Percentiles rank a stretch among this genome's conserved stretches.
phyloP scores from a whole-genome alignment of 2,797 vertebrate genomes.

The Falco concolor region DNA sequence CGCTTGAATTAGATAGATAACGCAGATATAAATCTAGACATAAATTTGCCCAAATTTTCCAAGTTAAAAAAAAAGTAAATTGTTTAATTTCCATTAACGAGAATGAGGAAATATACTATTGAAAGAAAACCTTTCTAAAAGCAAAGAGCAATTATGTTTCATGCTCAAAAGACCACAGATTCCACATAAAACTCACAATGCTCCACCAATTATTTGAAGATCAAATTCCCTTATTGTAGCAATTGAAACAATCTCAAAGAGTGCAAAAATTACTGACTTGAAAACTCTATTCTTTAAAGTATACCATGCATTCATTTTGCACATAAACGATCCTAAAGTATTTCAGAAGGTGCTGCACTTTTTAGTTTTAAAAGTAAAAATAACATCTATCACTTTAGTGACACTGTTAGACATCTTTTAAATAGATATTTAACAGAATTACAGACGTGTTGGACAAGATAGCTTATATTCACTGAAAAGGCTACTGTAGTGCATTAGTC shows the following conservation, averaged over 20 bases:
- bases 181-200: slow-evolving; percentile 69
- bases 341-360: slow-evolving; percentile 48
- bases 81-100: slow-evolving; percentile 71
- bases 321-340: slow-evolving; percentile 49
- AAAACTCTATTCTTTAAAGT: slow-evolving; percentile 63
- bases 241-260: slow-evolving; percentile 69
- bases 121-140: slow-evolving; percentile 67
- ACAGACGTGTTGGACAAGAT: slow-evolving; percentile 30
- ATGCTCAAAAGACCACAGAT: slow-evolving; percentile 66
- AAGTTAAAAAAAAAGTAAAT: slow-evolving; percentile 49
- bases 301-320: slow-evolving; percentile 60
- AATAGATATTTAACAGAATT: slow-evolving; percentile 55
- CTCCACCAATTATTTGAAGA: slow-evolving; percentile 71
- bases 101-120: slow-evolving; percentile 57
- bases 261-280: slow-evolving; percentile 63
- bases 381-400: slow-evolving; percentile 51
- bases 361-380: slow-evolving; percentile 61
- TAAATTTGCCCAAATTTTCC: slow-evolving; percentile 26
- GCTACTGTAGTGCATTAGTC: slow-evolving; percentile 36
- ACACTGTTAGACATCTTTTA: slow-evolving; percentile 51
- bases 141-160: slow-evolving; percentile 69
- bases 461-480: slow-evolving; percentile 53
- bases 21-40: not conserved
- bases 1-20: not conserved
- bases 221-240: slow-evolving; percentile 65